Percentiles rank a stretch among this genome's conserved stretches.
These are phyloP conservation scores for Neolamprologus hecqui DNA, from an alignment of 2,113 vertebrate genomes.

Conservation along the genomic window DNA sequence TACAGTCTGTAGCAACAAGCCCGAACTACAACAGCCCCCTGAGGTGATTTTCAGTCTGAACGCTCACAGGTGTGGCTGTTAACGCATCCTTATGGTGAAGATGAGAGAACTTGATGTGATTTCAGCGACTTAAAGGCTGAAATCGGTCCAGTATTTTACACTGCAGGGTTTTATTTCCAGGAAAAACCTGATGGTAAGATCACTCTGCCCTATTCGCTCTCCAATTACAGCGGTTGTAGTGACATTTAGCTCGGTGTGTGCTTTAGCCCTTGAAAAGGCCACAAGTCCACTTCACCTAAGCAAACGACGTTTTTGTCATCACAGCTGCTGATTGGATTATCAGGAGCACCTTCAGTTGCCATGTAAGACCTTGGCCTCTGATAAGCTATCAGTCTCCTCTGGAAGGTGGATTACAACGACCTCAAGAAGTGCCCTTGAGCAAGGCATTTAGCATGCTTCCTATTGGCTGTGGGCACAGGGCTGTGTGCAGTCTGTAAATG, in stretches of 20 bases:
- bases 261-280: neutral
- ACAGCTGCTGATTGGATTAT: neutral
- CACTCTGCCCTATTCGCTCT: neutral
- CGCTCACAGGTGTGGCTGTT: neutral
- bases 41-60: neutral
- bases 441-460: neutral
- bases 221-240: neutral
- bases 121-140: neutral
- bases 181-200: neutral
- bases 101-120: neutral
- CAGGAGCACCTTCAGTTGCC: neutral
- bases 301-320: neutral
- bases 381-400: slow-evolving; percentile 14
- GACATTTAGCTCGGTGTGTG: neutral
- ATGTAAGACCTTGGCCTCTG: neutral
- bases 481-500: neutral
- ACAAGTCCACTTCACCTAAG: neutral
- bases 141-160: neutral
- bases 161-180: neutral
- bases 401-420: neutral
- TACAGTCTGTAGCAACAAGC: neutral
- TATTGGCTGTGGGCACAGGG: neutral
- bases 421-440: neutral
- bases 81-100: neutral
- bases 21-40: neutral